Evolutionary conservation across 1,140 invertebrate species (phyloP).

Genomic region (Venustaconcha ellipsiformis): DNA sequence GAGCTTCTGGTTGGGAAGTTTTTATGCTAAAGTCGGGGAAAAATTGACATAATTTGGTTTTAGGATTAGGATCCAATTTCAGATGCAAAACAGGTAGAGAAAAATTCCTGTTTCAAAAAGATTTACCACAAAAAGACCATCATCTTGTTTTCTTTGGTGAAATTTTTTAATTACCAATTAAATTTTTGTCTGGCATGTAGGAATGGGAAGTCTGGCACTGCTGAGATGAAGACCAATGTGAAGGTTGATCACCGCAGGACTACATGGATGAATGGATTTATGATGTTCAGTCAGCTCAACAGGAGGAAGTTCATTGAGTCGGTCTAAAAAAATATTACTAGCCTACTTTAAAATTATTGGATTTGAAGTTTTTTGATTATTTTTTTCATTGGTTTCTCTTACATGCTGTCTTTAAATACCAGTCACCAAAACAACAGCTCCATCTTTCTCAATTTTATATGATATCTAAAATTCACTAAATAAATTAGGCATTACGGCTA

Average conservation of each 20-base stretch:
- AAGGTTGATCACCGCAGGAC: conserved; percentile 60
- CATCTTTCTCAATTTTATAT: not conserved
- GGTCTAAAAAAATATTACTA: conserved; percentile 14
- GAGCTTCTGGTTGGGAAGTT: too few species aligned
- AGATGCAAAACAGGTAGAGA: too few species aligned
- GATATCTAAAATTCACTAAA: too few species aligned
- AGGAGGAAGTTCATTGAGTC: conserved; percentile 58
- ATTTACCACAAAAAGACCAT: too few species aligned
- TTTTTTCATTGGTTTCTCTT: not conserved
- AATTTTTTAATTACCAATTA: too few species aligned
- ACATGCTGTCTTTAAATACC: not conserved
- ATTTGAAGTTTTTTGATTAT: not conserved
- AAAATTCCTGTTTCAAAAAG: too few species aligned
- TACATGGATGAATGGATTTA: conserved; percentile 68
- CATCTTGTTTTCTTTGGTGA: too few species aligned
- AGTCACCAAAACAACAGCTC: not conserved
- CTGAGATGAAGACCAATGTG: conserved; percentile 14
- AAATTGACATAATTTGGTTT: too few species aligned
- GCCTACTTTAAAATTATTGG: too few species aligned
- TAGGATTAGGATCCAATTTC: too few species aligned
- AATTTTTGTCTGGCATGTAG: not conserved
- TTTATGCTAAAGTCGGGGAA: too few species aligned
- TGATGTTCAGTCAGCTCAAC: conserved; percentile 65
- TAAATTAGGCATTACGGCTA: too few species aligned
- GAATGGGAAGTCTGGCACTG: not conserved